These are phyloP conservation scores for Pristionchus japonicus DNA, from an alignment of 2,888 invertebrate genomes.

Conservation along the genomic window DNA sequence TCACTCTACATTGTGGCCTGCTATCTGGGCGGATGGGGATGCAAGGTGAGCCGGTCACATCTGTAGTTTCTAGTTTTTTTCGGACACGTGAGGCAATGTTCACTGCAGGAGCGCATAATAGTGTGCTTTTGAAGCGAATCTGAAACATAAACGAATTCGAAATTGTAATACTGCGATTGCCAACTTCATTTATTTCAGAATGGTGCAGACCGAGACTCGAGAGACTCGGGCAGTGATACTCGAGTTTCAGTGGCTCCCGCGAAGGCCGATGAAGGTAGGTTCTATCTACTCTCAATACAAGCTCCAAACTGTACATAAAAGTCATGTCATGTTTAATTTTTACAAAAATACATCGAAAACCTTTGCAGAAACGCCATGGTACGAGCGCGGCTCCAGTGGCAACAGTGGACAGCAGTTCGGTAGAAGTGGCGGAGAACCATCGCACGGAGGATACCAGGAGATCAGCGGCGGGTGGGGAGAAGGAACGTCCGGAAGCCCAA, in stretches of 20 bases:
- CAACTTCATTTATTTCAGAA: not conserved
- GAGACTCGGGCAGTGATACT: not conserved
- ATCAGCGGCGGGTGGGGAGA: not conserved
- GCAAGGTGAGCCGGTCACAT: not conserved
- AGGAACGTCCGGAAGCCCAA: not conserved
- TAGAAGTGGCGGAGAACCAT: not conserved
- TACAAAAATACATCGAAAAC: too few species aligned
- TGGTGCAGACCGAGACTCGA: not conserved
- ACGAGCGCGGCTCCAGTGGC: not conserved
- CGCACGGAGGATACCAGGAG: not conserved
- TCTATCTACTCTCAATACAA: too few species aligned
- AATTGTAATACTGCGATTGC: not conserved
- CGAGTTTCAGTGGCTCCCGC: too few species aligned
- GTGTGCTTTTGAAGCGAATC: not conserved
- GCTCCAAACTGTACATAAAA: too few species aligned
- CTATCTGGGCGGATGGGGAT: slow-evolving; percentile 41
- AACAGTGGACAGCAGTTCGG: not conserved
- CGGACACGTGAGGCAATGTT: not conserved
- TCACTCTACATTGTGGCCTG: slow-evolving; percentile 35
- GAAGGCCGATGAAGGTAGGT: too few species aligned
- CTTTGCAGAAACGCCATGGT: not conserved
- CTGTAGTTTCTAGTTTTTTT: too few species aligned
- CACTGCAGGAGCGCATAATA: not conserved
- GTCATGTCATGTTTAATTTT: too few species aligned
- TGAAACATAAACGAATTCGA: not conserved